These are phyloP conservation scores for Hipparchia sbordonii DNA, from an alignment of 2,888 invertebrate genomes.

Conservation along the genomic window DNA sequence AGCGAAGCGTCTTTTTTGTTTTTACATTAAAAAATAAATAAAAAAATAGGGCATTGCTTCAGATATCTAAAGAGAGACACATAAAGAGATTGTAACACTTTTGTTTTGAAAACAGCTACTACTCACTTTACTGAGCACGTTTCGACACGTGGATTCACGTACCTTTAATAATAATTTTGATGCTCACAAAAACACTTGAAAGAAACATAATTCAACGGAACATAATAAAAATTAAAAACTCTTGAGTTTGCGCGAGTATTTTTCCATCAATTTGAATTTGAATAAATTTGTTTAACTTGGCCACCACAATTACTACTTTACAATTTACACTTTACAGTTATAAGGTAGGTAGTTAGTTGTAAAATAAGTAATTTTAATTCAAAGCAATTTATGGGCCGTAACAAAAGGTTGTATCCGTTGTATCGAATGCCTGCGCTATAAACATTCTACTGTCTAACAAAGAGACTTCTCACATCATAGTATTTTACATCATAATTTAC, in stretches of 20 bases:
- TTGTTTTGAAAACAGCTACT: no score
- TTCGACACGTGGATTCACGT: no score
- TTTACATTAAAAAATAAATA: no score
- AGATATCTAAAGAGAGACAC: no score
- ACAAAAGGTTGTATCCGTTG: conserved; percentile 14
- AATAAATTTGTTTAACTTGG: not conserved
- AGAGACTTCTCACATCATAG: conserved; percentile 5
- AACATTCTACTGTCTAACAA: conserved; percentile 5
- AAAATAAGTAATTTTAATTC: conserved; percentile 12
- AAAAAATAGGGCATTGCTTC: no score
- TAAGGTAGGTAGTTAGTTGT: not conserved
- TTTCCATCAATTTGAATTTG: not conserved
- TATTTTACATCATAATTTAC: conserved; percentile 15
- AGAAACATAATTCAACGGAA: not conserved
- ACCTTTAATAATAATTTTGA: no score
- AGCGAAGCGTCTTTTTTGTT: no score
- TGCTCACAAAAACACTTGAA: no score
- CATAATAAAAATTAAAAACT: not conserved
- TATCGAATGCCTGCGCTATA: conserved; percentile 8
- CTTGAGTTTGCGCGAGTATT: not conserved
- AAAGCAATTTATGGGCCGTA: conserved; percentile 13
- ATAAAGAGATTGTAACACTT: no score
- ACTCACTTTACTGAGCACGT: no score
- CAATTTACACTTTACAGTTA: conserved; percentile 8
- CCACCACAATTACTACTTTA: not conserved